Evolutionary conservation across 2,888 invertebrate species (phyloP).

Genomic region (Hydriomena furcata): DNA sequence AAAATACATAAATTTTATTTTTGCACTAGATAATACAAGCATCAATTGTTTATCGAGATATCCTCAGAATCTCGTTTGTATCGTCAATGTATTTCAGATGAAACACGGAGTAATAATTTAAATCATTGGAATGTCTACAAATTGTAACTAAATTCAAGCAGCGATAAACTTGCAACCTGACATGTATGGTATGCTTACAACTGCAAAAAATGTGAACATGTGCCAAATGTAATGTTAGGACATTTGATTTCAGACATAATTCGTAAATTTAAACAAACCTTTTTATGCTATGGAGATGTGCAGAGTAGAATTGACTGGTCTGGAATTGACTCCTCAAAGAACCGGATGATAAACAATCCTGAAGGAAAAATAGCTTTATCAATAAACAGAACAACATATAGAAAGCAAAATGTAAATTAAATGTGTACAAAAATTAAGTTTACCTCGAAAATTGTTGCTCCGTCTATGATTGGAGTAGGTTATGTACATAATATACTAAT

Average conservation of each 20-base stretch:
- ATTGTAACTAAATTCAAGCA: slow-evolving; percentile 3
- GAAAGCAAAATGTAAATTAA: too few relatives aligned
- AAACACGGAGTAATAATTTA: slow-evolving; percentile 81
- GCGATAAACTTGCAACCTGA: too few relatives aligned
- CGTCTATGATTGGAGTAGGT: too few relatives aligned
- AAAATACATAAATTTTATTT: slow-evolving; percentile 18
- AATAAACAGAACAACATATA: too few relatives aligned
- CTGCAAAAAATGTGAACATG: too few relatives aligned
- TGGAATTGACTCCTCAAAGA: slow-evolving; percentile 90
- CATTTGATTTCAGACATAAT: too few relatives aligned
- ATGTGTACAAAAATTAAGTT: too few relatives aligned
- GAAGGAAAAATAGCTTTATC: slow-evolving; percentile 33
- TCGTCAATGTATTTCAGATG: slow-evolving; percentile 85
- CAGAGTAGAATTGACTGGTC: slow-evolving; percentile 77
- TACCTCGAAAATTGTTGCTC: too few relatives aligned
- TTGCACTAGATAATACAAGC: neutral
- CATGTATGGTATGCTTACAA: too few relatives aligned
- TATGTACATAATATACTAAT: too few relatives aligned
- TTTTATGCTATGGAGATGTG: neutral
- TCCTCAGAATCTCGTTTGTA: slow-evolving; percentile 77
- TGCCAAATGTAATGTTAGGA: too few relatives aligned
- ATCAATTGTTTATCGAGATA: neutral
- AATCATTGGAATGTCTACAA: slow-evolving; percentile 58
- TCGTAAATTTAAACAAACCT: neutral
- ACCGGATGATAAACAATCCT: slow-evolving; percentile 96